A percentile compares a stretch with the other conserved stretches of the same genome.
phyloP scores from a whole-genome alignment of 2,888 invertebrate species.

The Hipparchia sbordonii region DNA sequence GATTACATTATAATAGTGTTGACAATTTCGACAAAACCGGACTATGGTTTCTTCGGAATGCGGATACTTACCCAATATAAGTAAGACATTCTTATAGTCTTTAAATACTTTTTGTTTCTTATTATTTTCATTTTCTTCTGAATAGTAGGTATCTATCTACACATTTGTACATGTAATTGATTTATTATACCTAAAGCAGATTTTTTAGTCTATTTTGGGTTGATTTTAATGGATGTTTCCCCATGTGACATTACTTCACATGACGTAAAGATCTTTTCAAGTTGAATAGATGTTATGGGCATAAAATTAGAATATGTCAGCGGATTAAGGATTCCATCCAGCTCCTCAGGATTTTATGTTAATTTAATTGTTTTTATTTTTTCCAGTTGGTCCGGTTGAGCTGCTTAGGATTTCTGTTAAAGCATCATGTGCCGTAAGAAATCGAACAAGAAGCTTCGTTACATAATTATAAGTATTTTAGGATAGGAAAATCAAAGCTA shows the following conservation, averaged over 20 bases:
- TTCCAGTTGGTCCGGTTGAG: slow-evolving; percentile 50
- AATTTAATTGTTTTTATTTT: slow-evolving; percentile 28
- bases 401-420: slow-evolving; percentile 39
- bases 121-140: no score
- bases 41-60: slow-evolving; percentile 42
- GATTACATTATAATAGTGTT: slow-evolving; percentile 31
- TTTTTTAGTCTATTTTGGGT: no score
- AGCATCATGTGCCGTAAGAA: slow-evolving; percentile 42
- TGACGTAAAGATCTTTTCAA: no score
- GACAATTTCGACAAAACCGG: slow-evolving; percentile 41
- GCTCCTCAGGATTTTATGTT: background rate
- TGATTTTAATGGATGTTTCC: no score
- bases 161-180: no score
- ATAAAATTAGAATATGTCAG: no score
- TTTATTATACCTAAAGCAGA: no score
- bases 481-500: slow-evolving; percentile 33
- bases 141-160: no score
- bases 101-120: no score
- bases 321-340: no score
- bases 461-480: slow-evolving; percentile 35
- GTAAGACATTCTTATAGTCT: background rate
- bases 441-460: slow-evolving; percentile 35
- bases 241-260: no score
- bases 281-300: no score
- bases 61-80: slow-evolving; percentile 35